phyloP scores from a whole-genome alignment of 2,888 invertebrate genomes.

The Drosophila fungiperda region DNA sequence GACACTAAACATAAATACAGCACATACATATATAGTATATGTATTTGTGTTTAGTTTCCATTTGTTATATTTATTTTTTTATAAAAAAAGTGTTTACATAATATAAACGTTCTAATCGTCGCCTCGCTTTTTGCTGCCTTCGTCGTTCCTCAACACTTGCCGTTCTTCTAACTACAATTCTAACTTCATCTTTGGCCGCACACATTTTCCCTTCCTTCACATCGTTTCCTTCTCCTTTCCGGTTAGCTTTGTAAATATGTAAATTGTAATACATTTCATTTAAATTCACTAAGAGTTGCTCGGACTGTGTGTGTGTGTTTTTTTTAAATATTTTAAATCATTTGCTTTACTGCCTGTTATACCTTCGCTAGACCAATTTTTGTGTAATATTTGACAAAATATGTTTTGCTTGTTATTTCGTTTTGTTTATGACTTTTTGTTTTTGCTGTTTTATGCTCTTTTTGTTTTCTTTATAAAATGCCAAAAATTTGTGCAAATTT shows the following conservation, averaged over 20 bases:
- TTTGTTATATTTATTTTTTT: constrained; percentile 31
- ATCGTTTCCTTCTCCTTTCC: constrained; percentile 20
- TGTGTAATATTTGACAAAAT: constrained; percentile 66
- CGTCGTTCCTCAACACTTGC: constrained; percentile 28
- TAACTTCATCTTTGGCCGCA: constrained; percentile 63
- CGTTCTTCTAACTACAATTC: constrained; percentile 69
- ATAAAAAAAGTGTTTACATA: constrained; percentile 53
- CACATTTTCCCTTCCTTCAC: constrained; percentile 39
- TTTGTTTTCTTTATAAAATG: constrained; percentile 74
- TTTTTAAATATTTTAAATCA: constrained; percentile 33
- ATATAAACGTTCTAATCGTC: constrained; percentile 42
- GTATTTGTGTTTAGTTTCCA: constrained; percentile 37
- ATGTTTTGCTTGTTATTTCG: constrained; percentile 58
- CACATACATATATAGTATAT: constrained; percentile 56
- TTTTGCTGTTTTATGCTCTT: constrained; percentile 51
- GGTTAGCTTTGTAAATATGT: constrained; percentile 66
- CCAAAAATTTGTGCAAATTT: constrained; percentile 82
- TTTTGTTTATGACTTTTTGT: constrained; percentile 40
- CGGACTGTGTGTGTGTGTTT: constrained; percentile 62
- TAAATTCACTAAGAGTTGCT: constrained; percentile 82
- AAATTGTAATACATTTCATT: constrained; percentile 68
- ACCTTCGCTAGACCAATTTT: constrained; percentile 75
- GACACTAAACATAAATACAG: constrained; percentile 77
- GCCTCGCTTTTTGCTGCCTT: constrained; percentile 14
- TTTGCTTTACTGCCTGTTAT: constrained; percentile 51